Conservation (phyloP, 1,140 invertebrate species). For the Metaphire vulgaris region DNA sequence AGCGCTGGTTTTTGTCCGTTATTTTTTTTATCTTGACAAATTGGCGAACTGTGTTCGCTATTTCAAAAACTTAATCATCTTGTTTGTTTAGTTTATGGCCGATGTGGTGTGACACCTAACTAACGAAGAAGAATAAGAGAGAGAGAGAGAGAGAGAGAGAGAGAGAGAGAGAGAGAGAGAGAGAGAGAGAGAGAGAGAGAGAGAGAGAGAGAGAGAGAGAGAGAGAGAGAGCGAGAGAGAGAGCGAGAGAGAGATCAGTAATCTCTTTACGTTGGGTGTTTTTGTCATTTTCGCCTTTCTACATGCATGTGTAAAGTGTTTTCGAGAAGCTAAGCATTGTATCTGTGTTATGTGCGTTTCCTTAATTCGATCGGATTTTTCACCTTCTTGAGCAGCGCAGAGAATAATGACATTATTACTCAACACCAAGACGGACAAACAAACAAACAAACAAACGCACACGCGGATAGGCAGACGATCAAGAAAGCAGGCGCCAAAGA, state of each 20-base stretch:
- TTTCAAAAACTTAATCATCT: too few relatives aligned
- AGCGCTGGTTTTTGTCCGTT: too few relatives aligned
- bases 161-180: conserved; percentile 22
- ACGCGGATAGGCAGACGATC: neutral
- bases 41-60: too few relatives aligned
- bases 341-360: neutral
- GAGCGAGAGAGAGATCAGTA: conserved; percentile 25
- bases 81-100: too few relatives aligned
- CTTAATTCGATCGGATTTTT: neutral
- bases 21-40: too few relatives aligned
- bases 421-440: neutral
- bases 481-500: neutral
- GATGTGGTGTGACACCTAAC: neutral
- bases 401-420: neutral
- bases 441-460: neutral
- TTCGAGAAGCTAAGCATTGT: neutral
- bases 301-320: too few relatives aligned
- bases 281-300: too few relatives aligned
- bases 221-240: conserved; percentile 31
- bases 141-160: conserved; percentile 18
- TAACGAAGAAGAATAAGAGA: conserved; percentile 20
- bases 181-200: conserved; percentile 31
- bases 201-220: conserved; percentile 32
- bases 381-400: neutral
- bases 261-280: neutral